Conservation (phyloP, 1,140 invertebrate species). For the Brachionus rotundiformis region DNA sequence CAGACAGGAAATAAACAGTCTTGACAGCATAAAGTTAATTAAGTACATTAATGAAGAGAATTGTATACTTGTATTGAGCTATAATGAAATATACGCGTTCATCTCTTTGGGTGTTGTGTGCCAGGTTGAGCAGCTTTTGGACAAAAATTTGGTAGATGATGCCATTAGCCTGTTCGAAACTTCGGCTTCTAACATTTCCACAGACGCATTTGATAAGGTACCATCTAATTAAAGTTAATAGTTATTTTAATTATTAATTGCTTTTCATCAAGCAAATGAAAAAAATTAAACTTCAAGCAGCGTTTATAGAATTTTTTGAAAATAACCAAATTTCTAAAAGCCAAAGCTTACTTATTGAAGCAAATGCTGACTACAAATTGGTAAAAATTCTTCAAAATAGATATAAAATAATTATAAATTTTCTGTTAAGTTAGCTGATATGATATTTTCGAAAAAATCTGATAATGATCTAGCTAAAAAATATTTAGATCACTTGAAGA, state of each 20-base stretch:
- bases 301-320: slow-evolving; percentile 34
- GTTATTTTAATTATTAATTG: background rate
- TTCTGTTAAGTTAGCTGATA: background rate
- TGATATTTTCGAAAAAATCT: background rate
- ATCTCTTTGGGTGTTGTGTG: slow-evolving; percentile 22
- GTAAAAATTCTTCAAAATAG: background rate
- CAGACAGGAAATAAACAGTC: slow-evolving; percentile 23
- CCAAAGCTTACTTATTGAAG: background rate
- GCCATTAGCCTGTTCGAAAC: slow-evolving; percentile 24
- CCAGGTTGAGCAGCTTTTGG: slow-evolving; percentile 28
- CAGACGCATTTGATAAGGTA: slow-evolving; percentile 32
- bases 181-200: background rate
- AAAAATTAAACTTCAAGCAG: slow-evolving; percentile 44
- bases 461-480: background rate
- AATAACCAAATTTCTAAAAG: background rate
- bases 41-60: slow-evolving; percentile 31
- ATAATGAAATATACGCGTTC: slow-evolving; percentile 33
- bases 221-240: background rate
- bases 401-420: background rate
- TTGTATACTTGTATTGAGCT: background rate
- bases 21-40: background rate
- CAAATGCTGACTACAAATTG: slow-evolving; percentile 16
- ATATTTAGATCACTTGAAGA: background rate
- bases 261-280: slow-evolving; percentile 19
- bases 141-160: slow-evolving; percentile 27